Base-by-base conservation (phyloP, 2,888 invertebrate species). In the Dione vanillae region DNA sequence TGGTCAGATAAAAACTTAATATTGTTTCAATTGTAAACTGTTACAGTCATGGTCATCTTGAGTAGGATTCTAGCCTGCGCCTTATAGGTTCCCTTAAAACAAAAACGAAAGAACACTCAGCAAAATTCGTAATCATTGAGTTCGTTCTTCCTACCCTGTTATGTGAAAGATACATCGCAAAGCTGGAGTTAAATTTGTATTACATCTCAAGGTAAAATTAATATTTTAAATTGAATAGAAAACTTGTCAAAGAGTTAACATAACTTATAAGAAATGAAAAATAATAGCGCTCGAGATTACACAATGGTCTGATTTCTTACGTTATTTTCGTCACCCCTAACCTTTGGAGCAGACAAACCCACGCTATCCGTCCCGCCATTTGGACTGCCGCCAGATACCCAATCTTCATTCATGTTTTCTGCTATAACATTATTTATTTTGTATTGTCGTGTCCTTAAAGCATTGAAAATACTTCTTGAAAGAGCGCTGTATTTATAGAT, bases 241-340 rank as follows among this genome's bases (percentile, higher is more conserved):
- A 27, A 45, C 27, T n/a, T 45, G 9, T 45, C 27, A 11, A 27
- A 61, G 11, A 7, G 27, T 11, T 45, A 65, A 56, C 49, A 67
- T 59, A 61, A 59, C 45, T 67, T 45, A 70, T 27, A 27, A 67
- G 9, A 45, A 54, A 67, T 54, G 20, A 69, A 65, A 56, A 58
- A 70, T 37, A 61, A 65, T 45, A 64, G 35, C n/a, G 65, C 47
- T 69, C 37, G 43, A 69, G 54, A 67, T 82, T 81, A 75, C 79
- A 76, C 78, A 77, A 78, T 77, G 78, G 80, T 81, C 77, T 81
- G 79, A 81, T 79, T 80, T 80, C 78, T 84, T 81, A 83, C 77
- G 84, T 85, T 85, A 85, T 85, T 85, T 85, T 85, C 79, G 82
- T 87, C 86, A 90, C 87, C 87, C 81, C 85, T 89, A 88, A 88